Evolutionary conservation across 2,113 vertebrate species (phyloP).

Genomic region (Fulica atra): DNA sequence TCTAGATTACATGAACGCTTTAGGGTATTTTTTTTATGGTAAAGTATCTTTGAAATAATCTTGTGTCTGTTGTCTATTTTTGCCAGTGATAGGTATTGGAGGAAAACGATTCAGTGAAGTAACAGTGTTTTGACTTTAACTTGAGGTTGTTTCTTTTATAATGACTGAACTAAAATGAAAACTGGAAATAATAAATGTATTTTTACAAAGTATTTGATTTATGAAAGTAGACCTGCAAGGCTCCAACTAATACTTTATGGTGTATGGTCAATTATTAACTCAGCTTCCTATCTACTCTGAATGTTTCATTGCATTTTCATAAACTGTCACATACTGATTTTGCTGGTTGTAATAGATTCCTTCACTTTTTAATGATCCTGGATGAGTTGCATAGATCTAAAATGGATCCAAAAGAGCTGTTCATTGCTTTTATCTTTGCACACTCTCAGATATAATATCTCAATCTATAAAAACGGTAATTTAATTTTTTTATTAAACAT

Average conservation of each 20-base stretch:
- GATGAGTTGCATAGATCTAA: slow-evolving; percentile 7
- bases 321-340: not conserved
- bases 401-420: slow-evolving; percentile 2
- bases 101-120: not conserved
- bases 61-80: not conserved
- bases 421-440: slow-evolving; percentile 8
- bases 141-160: not conserved
- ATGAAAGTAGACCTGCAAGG: not conserved
- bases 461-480: slow-evolving; percentile 36
- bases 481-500: slow-evolving; percentile 33
- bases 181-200: not conserved
- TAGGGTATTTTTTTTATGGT: not conserved
- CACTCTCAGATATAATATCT: not conserved
- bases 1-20: not conserved
- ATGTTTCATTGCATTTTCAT: not conserved
- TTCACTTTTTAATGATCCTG: slow-evolving; percentile 18
- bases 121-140: not conserved
- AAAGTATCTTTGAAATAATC: not conserved
- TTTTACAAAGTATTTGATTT: not conserved
- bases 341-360: not conserved
- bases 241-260: not conserved
- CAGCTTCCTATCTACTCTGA: not conserved
- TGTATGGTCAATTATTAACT: not conserved
- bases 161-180: not conserved
- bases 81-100: not conserved